Conservation (phyloP, 2,113 vertebrate genomes). For the Aegithalos caudatus region DNA sequence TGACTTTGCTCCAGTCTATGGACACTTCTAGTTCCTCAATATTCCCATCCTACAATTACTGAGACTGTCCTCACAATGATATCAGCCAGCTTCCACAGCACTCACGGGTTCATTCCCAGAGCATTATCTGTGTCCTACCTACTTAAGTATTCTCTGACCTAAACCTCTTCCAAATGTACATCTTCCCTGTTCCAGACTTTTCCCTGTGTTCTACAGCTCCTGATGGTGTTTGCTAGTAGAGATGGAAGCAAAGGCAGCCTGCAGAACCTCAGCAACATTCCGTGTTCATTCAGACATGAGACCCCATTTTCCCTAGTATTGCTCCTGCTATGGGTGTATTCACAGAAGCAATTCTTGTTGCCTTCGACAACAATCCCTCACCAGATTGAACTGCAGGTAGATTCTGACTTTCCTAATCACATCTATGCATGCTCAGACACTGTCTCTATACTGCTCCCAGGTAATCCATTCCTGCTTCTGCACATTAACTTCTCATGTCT, state of each 20-base stretch:
- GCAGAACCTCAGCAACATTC: neutral
- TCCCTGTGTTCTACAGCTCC: neutral
- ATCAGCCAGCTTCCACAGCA: neutral
- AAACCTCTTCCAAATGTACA: neutral
- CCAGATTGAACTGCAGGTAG: neutral
- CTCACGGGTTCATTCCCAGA: neutral
- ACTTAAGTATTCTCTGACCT: neutral
- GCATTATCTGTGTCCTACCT: neutral
- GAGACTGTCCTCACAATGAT: neutral
- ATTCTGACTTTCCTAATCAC: neutral
- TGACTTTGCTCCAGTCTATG: neutral
- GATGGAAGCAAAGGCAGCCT: accelerated
- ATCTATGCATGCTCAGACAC: neutral
- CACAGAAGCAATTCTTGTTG: neutral
- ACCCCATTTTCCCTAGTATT: neutral
- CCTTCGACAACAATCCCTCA: neutral
- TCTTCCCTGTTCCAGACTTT: neutral
- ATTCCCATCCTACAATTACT: neutral
- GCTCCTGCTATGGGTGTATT: neutral
- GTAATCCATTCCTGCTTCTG: neutral
- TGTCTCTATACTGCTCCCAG: neutral
- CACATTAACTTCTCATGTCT: neutral
- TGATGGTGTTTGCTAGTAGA: neutral
- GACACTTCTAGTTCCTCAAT: neutral
- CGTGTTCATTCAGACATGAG: neutral